A percentile compares a stretch with the other conserved stretches of the same genome.
These are phyloP conservation scores for Upupa epops DNA, from an alignment of 2,113 vertebrate genomes.

Conservation along the genomic window DNA sequence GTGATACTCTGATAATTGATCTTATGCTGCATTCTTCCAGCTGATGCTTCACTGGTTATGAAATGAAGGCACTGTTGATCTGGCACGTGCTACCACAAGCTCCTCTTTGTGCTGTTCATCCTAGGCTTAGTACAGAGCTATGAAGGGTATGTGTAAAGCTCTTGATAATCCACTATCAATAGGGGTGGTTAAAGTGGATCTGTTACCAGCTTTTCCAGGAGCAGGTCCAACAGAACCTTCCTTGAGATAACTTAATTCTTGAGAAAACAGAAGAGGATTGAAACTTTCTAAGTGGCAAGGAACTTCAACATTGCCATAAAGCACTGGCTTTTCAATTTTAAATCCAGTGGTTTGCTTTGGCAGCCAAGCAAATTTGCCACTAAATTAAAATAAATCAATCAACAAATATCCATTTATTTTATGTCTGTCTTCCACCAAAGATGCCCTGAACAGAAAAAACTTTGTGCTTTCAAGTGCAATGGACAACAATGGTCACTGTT, in stretches of 20 bases:
- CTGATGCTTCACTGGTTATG: neutral
- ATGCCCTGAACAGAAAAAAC: neutral
- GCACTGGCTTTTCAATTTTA: neutral
- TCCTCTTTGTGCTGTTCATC: neutral
- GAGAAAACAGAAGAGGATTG: neutral
- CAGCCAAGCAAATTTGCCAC: neutral
- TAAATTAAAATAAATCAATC: no score
- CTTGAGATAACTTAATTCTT: neutral
- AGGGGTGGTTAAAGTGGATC: neutral
- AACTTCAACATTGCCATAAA: neutral
- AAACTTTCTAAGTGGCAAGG: neutral
- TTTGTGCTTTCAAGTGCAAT: neutral
- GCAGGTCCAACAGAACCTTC: neutral
- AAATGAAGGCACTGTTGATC: neutral
- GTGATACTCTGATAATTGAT: conserved; percentile 47
- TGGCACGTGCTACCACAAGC: neutral
- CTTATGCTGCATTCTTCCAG: neutral
- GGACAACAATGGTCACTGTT: neutral
- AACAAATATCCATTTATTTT: neutral
- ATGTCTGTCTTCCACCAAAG: neutral
- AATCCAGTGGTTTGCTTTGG: neutral
- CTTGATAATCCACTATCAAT: neutral
- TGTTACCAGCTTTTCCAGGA: neutral
- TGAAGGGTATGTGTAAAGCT: neutral
- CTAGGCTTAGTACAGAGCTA: neutral